These are phyloP conservation scores for Epirrita christyi DNA, from an alignment of 2,888 invertebrate genomes.

Conservation along the genomic window DNA sequence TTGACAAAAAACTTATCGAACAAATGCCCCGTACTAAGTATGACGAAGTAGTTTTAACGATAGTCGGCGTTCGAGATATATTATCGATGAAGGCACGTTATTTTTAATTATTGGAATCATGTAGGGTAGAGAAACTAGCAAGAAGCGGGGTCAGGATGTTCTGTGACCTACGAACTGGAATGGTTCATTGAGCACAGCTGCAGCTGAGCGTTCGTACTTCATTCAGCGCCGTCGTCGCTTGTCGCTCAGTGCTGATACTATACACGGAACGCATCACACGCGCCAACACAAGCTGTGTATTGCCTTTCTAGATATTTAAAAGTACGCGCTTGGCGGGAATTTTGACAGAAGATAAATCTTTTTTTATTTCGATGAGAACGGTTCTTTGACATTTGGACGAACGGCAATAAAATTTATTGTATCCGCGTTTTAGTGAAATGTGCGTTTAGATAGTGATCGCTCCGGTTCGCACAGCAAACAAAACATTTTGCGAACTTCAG, in stretches of 20 bases:
- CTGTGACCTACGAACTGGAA: constrained; percentile 79
- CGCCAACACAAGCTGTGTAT: constrained; percentile 67
- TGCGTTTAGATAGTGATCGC: constrained; percentile 68
- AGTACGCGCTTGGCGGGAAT: constrained; percentile 64
- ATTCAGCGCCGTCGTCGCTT: constrained; percentile 64
- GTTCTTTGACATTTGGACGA: constrained; percentile 9
- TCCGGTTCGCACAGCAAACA: constrained; percentile 54
- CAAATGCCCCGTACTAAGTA: constrained; percentile 38
- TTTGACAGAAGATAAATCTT: constrained; percentile 52
- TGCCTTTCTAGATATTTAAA: constrained; percentile 55
- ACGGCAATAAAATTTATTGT: constrained; percentile 21
- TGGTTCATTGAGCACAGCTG: constrained; percentile 78
- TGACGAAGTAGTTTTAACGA: constrained; percentile 16
- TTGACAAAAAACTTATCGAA: constrained; percentile 55
- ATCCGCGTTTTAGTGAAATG: constrained; percentile 60
- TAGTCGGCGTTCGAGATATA: constrained; percentile 23
- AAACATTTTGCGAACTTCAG: constrained; percentile 57
- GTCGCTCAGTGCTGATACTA: constrained; percentile 75
- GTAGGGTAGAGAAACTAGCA: constrained; percentile 71
- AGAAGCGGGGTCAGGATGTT: constrained; percentile 72
- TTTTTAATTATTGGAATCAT: constrained; percentile 31
- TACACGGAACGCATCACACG: constrained; percentile 81
- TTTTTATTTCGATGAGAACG: constrained; percentile 12
- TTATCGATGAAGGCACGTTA: constrained; percentile 18
- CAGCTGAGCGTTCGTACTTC: constrained; percentile 72